These are phyloP conservation scores for Apamea epomidion DNA, from an alignment of 2,888 invertebrate species.

Conservation along the genomic window DNA sequence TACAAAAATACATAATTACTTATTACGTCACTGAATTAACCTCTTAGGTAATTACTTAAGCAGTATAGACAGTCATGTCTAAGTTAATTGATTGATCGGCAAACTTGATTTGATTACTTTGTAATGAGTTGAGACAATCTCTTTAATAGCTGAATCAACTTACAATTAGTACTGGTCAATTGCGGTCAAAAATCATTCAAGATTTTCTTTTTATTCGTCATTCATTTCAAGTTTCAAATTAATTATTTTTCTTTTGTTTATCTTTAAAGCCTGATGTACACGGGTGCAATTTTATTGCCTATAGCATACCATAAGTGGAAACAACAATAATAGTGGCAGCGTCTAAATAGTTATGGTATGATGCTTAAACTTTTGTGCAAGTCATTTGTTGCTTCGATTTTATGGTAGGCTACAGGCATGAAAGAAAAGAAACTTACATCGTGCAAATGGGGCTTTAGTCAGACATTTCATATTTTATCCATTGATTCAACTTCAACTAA, in stretches of 20 bases:
- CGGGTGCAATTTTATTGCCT: background rate
- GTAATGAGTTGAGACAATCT: conserved; percentile 11
- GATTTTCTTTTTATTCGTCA: background rate
- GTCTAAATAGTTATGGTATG: background rate
- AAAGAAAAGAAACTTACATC: background rate
- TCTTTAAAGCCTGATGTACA: background rate
- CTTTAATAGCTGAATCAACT: background rate
- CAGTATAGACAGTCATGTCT: conserved; percentile 15
- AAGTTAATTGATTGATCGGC: conserved; percentile 27
- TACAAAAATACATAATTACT: conserved; percentile 3
- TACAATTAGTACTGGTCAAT: background rate
- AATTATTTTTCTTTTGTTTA: background rate
- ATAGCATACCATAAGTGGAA: background rate
- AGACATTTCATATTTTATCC: background rate
- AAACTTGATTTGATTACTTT: conserved; percentile 20
- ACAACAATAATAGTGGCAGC: too few species aligned
- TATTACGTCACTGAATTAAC: conserved; percentile 17
- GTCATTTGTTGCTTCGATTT: background rate
- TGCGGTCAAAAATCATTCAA: background rate
- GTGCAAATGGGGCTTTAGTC: background rate
- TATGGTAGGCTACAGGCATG: background rate
- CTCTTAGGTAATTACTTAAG: conserved; percentile 33
- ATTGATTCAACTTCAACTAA: background rate
- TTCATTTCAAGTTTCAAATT: background rate
- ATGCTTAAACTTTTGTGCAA: background rate